Evolutionary conservation across 2,888 invertebrate species (phyloP), one percentile per base, ranked within the genome.

Genomic region (Linnaemya vulpina): DNA sequence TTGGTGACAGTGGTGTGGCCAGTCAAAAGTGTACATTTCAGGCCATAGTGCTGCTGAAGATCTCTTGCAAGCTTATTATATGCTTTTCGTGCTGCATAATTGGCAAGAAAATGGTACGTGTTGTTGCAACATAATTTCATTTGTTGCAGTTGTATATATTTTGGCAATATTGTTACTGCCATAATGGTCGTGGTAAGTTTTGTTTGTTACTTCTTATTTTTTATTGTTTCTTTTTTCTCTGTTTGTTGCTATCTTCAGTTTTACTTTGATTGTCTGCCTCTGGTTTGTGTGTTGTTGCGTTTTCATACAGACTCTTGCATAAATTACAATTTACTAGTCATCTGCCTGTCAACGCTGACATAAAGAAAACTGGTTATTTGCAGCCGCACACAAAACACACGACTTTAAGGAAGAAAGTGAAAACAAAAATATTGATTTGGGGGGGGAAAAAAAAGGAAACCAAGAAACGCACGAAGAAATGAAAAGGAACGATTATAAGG

Each of bases 311-410:
- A 70, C 77, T 80, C n/a, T 81, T 85, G 84, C 81, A 85, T 85
- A 85, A 85, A 85, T 81, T 82, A 78, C 78, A 82, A 78, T 81
- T 63, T 85, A 60, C 81, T 35, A 84, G 81, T 78, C 77, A 84
- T 84, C 81, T 84, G 81, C 74, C 81, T 85, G 81, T 85, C 84
- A 85, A 74, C 84, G 25, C 74, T 81, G 80, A 81, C 74, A 85
- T 71, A 75, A 81, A 82, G 58, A 68, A 73, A 85, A 81, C 84
- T 65, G 77, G 84, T 85, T 82, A 75, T 53, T n/a, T 55, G 20
- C 25, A 49, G 71, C 75, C 71, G 60, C 70, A 83, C 58, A 75
- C 70, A 55, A 22, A 25, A 55, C 25, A 25, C 20, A 60, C 51
- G 30, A 49, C 1, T 11, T 15, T 17, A 46, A 38, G 15, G 67